Evolutionary conservation across 2,797 vertebrate genomes (phyloP), one percentile per base, ranked within the genome.

Genomic region (Stomatorhinus walkeri): DNA sequence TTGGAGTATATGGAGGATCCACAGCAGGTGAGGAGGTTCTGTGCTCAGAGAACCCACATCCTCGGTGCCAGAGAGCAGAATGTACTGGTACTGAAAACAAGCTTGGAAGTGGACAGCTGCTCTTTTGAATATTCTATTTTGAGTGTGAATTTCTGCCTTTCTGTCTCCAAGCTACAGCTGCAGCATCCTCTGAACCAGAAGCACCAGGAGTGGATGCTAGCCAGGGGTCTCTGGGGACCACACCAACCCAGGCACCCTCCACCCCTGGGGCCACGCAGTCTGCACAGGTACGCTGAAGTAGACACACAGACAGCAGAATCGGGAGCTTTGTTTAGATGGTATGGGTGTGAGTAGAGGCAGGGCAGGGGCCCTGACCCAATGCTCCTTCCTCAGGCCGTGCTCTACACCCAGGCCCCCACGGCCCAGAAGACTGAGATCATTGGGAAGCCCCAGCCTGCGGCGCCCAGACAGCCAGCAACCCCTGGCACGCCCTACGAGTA

Each of bases 381-480:
- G 54, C 16, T 3, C n/a, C 5, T 79, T 14, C 32, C 6, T 76
- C 51, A 90, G 90, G 49, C 85, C 0, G 86, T 89, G 7, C 61
- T 88, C 24, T 88, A 83, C 36, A n/a, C 87, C 1, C 87, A 91
- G 88, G 22, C 87, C 16, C 87, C 54, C 0, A 16, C 90, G 2
- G 68, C 12, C 59, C 28, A 61, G 76, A 92, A 95, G 94, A 93
- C 94, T 59, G 95, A 96, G 89, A 95, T 95, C 32, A 93, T 95
- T 5, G 95, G 95, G 51, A 96, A 96, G 90, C 95, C 95, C 72
- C 95, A 96, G 88, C 94, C 95, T 51, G 95, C 94, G 43, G 48
- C 92, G 84, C 92, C 91, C 7, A 94, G 89, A 88, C 95, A 95
- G 88, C 95, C 94, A 3, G 94, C 95, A 0, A 95, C 94, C 22